Percentiles rank a stretch among this genome's conserved stretches.
Evolutionary conservation across 2,888 invertebrate species (phyloP).

Genomic region (Pollenia labialis): DNA sequence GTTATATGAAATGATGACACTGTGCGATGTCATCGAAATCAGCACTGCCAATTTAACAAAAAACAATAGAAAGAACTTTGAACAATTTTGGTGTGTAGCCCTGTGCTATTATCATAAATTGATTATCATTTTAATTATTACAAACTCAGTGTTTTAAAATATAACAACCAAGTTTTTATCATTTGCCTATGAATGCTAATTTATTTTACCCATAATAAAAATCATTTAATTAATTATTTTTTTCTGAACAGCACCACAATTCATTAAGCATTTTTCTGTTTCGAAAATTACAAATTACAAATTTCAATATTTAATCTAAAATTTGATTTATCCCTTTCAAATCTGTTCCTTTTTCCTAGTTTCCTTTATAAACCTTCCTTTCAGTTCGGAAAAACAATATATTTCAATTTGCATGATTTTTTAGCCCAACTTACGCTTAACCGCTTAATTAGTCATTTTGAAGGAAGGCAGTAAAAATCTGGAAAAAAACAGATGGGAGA

Average conservation of each 20-base stretch:
- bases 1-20: too few relatives aligned
- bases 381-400: background rate
- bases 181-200: background rate
- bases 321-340: constrained; percentile 7
- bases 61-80: too few relatives aligned
- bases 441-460: constrained; percentile 66
- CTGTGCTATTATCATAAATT: too few relatives aligned
- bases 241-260: background rate
- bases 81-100: too few relatives aligned
- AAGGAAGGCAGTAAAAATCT: background rate
- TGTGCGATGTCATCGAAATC: too few relatives aligned
- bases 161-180: background rate
- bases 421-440: constrained; percentile 49
- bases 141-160: too few relatives aligned
- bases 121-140: too few relatives aligned
- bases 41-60: too few relatives aligned
- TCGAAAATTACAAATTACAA: background rate
- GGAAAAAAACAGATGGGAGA: background rate
- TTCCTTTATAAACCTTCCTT: background rate
- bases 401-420: constrained; percentile 41
- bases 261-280: background rate
- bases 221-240: too few relatives aligned
- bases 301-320: constrained; percentile 1
- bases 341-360: background rate
- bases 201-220: too few relatives aligned